These are phyloP conservation scores for Kradibia gibbosae DNA, from an alignment of 1,140 invertebrate species.

Conservation along the genomic window DNA sequence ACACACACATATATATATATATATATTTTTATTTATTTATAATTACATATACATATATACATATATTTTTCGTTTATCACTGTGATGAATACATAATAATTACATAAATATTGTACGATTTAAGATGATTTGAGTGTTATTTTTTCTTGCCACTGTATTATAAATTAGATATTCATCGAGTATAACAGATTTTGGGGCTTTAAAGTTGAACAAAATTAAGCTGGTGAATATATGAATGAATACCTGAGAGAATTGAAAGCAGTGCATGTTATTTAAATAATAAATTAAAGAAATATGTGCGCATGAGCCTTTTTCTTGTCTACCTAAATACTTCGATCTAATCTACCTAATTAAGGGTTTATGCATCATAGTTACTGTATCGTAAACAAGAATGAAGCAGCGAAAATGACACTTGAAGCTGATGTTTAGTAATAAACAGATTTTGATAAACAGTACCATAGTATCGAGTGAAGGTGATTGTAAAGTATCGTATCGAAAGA, in stretches of 20 bases:
- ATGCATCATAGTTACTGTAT: slow-evolving; percentile 60
- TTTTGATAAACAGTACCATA: slow-evolving; percentile 63
- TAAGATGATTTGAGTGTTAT: slow-evolving; percentile 68
- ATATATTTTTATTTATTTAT: slow-evolving; percentile 38
- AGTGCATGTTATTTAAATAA: slow-evolving; percentile 34
- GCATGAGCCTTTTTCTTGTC: slow-evolving; percentile 61
- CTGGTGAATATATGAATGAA: slow-evolving; percentile 35
- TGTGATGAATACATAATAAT: slow-evolving; percentile 71
- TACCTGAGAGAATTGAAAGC: slow-evolving; percentile 10
- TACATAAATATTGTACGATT: slow-evolving; percentile 63
- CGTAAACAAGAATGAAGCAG: slow-evolving; percentile 35
- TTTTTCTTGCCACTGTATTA: slow-evolving; percentile 66
- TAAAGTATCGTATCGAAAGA: slow-evolving; percentile 9
- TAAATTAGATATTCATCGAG: slow-evolving; percentile 49
- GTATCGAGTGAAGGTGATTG: slow-evolving; percentile 31
- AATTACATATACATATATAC: slow-evolving; percentile 52
- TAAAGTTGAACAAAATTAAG: slow-evolving; percentile 48
- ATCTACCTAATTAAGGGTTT: slow-evolving; percentile 60
- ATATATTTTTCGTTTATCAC: slow-evolving; percentile 72
- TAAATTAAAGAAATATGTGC: slow-evolving; percentile 51
- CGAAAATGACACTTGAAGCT: slow-evolving; percentile 47
- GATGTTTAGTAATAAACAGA: slow-evolving; percentile 57
- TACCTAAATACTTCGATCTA: slow-evolving; percentile 61
- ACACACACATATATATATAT: slow-evolving; percentile 53
- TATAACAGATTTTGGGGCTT: slow-evolving; percentile 42